phyloP scores from a whole-genome alignment of 2,113 vertebrate species.

The Cairina moschata region DNA sequence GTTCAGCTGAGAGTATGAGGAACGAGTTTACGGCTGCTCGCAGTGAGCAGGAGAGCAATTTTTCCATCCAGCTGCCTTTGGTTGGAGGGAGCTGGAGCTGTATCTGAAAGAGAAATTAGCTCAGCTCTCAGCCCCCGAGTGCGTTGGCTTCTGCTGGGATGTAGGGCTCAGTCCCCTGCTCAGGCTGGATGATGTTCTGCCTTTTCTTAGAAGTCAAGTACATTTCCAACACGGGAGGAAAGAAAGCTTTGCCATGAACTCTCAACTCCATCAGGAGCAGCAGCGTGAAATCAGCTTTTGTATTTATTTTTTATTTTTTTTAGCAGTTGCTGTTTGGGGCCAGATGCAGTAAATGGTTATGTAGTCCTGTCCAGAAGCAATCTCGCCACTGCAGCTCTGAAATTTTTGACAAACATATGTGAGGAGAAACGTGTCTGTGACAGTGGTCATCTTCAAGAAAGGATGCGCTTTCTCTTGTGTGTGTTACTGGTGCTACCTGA shows the following conservation, averaged over 20 bases:
- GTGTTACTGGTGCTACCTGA: background rate
- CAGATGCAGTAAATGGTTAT: background rate
- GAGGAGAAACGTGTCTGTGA: background rate
- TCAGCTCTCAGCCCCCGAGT: background rate
- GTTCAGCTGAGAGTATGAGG: background rate
- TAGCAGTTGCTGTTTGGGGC: background rate
- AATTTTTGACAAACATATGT: background rate
- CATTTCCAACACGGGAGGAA: background rate
- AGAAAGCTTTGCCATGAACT: background rate
- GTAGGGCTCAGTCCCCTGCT: background rate
- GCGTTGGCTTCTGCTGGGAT: rapidly evolving
- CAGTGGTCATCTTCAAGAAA: background rate
- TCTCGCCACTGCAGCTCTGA: background rate
- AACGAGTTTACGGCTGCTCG: background rate
- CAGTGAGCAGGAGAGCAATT: background rate
- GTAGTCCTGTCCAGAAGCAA: background rate
- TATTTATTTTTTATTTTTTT: background rate
- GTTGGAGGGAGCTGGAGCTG: background rate
- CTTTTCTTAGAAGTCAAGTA: background rate
- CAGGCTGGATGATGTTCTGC: background rate
- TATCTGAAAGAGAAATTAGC: rapidly evolving
- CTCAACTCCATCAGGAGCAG: background rate
- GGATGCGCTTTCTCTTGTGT: background rate
- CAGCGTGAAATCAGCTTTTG: background rate
- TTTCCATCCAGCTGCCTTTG: background rate